Base-by-base conservation (phyloP, 1,140 invertebrate species). In the Drosophila malerkotliana region DNA sequence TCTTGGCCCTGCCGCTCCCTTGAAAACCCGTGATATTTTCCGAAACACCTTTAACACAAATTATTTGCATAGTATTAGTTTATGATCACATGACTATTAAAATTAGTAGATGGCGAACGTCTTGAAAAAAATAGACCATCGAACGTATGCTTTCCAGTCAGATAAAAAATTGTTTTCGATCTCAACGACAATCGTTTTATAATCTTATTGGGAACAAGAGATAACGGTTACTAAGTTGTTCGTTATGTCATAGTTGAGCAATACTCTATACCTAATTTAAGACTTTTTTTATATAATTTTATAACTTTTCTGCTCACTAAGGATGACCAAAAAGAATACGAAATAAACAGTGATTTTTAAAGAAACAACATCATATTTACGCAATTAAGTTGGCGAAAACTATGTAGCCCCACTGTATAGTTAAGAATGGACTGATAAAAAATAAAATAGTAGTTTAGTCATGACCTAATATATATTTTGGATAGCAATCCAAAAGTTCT, bases 131-230 rank as follows among this genome's bases (percentile, higher is more conserved):
- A 28, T 14, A n/a, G 28, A 44, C 48, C 41, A 14, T 63, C 4
- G 15, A n/a, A 12, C n/a, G 18, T 61, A 44, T 63, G 63, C 45
- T 64, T 28, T 8, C 4, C 28, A 48, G 60, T 32, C 45, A 67
- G 60, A 67, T 64, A 67, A 53, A 47, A 67, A 45, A n/a, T 32
- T 52, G 47, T 64, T 64, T 52, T 52, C 63, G 63, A 67, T 67
- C 63, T 67, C 28, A 18, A 12, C 59, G 45, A 48, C 64, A 41
- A 67, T 64, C 63, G 59, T 21, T 34, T 39, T 39, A 47, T 32
- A 63, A 58, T 39, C 45, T 62, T 10, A 18, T 18, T 18, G 60
- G 21, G 47, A 64, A 5, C 45, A 52, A 34, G 52, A 67, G 63
- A 67, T 67, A 67, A 67, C 47, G 28, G 26, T 21, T n/a, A 30